Percentiles rank a stretch among this genome's conserved stretches.
These are phyloP conservation scores for Tolmerus cingulatus DNA, from an alignment of 2,888 invertebrate species.

Conservation along the genomic window DNA sequence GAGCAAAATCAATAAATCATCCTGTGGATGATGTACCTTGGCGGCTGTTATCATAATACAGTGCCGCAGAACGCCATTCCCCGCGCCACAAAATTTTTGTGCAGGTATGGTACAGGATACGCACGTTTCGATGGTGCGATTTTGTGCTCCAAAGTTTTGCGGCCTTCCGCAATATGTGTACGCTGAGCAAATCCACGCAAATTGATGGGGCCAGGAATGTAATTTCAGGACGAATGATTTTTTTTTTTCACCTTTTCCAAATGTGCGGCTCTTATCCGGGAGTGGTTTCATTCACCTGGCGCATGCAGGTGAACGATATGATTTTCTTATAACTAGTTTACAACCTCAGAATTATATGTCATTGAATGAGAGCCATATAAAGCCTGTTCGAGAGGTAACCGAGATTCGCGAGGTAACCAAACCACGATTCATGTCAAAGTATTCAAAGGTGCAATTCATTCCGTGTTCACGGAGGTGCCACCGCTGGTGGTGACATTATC, in stretches of 20 bases:
- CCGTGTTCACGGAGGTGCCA: neutral
- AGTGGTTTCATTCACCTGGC: neutral
- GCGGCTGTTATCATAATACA: conserved; percentile 1
- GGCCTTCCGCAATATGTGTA: neutral
- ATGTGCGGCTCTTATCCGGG: neutral
- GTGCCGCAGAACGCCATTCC: neutral
- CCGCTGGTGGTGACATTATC: neutral
- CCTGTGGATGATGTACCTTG: neutral
- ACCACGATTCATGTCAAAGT: neutral
- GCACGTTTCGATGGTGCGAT: neutral
- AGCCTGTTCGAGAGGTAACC: neutral
- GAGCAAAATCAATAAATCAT: conserved; percentile 11
- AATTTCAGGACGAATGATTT: conserved; percentile 5
- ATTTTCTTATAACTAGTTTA: neutral
- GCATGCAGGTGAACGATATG: neutral
- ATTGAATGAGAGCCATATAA: neutral
- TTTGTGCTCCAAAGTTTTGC: neutral
- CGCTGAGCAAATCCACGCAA: neutral
- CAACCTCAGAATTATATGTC: neutral
- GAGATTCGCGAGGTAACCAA: neutral
- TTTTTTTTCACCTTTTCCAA: neutral
- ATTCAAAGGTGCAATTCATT: neutral
- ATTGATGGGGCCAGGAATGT: neutral
- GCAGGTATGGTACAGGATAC: neutral
- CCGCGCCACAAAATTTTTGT: neutral